These are phyloP conservation scores for Erinaceus europaeus DNA, from an alignment of 2,113 vertebrate genomes.

Conservation along the genomic window DNA sequence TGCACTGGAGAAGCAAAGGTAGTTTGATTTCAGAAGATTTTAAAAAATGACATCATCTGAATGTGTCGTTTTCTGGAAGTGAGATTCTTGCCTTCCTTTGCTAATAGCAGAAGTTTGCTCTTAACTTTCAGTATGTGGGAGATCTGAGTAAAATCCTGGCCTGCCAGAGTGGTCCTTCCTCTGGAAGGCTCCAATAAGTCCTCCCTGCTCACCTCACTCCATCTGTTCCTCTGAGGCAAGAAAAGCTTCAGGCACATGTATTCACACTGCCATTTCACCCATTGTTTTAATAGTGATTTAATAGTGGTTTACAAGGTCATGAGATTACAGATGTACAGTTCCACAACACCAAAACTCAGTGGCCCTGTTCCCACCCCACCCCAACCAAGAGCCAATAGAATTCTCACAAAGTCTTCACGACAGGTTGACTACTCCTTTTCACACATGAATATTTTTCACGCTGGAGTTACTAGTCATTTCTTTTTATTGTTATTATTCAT, in stretches of 20 bases:
- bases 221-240: not conserved
- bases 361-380: too few species aligned
- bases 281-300: too few species aligned
- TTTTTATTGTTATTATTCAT: too few species aligned
- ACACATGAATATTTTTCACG: too few species aligned
- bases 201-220: not conserved
- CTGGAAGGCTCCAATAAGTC: too few species aligned
- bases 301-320: too few species aligned
- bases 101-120: not conserved
- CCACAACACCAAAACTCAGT: too few species aligned
- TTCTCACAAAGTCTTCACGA: too few species aligned
- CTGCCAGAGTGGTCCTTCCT: not conserved
- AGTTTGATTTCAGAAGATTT: conserved; percentile 6
- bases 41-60: not conserved
- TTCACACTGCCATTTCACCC: not conserved
- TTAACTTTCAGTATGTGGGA: not conserved
- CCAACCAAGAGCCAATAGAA: too few species aligned
- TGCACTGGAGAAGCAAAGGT: not conserved
- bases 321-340: too few species aligned
- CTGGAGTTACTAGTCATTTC: too few species aligned
- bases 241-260: not conserved
- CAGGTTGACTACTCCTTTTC: too few species aligned
- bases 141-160: not conserved
- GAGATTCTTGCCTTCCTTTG: not conserved
- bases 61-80: not conserved